Percentiles rank a stretch among this genome's conserved stretches.
Conservation (phyloP, 2,113 vertebrate species). For the Ciconia boyciana region DNA sequence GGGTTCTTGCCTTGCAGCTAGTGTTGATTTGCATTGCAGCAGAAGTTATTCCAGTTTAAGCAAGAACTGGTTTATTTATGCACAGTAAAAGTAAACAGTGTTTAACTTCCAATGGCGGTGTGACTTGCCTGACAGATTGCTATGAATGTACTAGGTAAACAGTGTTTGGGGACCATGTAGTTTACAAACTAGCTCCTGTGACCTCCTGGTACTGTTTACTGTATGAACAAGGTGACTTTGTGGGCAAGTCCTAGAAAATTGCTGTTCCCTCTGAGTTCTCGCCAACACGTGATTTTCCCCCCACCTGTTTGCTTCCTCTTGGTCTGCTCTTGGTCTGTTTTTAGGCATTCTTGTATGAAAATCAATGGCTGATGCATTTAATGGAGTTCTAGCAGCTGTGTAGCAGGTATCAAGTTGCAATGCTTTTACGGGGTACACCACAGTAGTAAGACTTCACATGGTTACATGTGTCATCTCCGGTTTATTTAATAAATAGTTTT, state of each 20-base stretch:
- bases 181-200: background rate
- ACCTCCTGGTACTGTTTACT: fast-evolving
- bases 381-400: background rate
- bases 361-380: background rate
- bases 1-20: background rate
- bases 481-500: slow-evolving; percentile 7
- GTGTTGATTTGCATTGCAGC: background rate
- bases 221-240: background rate
- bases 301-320: fast-evolving
- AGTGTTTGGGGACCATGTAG: background rate
- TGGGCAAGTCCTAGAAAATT: background rate
- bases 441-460: background rate
- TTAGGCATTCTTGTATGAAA: background rate
- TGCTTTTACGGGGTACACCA: background rate
- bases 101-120: background rate
- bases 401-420: background rate
- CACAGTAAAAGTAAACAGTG: background rate
- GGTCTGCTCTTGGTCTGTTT: background rate
- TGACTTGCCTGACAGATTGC: background rate
- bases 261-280: background rate
- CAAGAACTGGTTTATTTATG: background rate
- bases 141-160: fast-evolving
- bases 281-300: fast-evolving
- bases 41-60: background rate
- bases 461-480: background rate